Percentiles rank a stretch among this genome's conserved stretches.
These are phyloP conservation scores for Stomatorhinus ivindoensis DNA, from an alignment of 2,113 vertebrate genomes.

Conservation along the genomic window DNA sequence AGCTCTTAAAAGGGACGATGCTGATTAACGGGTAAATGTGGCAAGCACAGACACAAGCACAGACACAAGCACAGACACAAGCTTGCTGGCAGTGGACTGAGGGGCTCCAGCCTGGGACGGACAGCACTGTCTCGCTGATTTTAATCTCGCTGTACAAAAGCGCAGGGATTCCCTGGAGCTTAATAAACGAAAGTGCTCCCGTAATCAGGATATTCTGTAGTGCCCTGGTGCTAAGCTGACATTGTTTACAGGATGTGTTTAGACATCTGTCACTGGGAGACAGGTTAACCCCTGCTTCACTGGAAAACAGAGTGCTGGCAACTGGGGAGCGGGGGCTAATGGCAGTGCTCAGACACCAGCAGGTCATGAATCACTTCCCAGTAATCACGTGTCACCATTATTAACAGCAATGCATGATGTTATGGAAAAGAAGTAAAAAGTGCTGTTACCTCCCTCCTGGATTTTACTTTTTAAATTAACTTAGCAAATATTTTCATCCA, in stretches of 20 bases:
- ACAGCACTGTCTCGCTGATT: slow-evolving; percentile 68
- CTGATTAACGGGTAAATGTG: slow-evolving; percentile 45
- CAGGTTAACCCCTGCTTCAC: slow-evolving; percentile 38
- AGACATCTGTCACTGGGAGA: slow-evolving; percentile 62
- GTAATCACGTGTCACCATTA: not conserved
- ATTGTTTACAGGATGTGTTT: slow-evolving; percentile 65
- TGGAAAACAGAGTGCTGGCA: not conserved
- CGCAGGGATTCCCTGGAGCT: slow-evolving; percentile 55
- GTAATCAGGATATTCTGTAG: slow-evolving; percentile 69
- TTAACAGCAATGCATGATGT: not conserved
- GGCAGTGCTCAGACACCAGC: not conserved
- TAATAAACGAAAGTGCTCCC: slow-evolving; percentile 72
- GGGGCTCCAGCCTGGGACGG: slow-evolving; percentile 54
- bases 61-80: slow-evolving; percentile 35
- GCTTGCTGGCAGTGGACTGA: slow-evolving; percentile 34
- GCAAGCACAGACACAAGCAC: slow-evolving; percentile 35
- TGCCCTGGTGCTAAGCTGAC: slow-evolving; percentile 70
- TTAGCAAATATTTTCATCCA: not conserved
- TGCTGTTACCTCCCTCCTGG: not conserved
- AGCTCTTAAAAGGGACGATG: slow-evolving; percentile 47
- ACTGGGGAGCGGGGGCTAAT: not conserved
- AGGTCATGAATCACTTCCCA: not conserved
- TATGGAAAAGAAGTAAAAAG: not conserved
- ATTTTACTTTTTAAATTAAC: not conserved
- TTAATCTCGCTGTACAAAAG: slow-evolving; percentile 55